These are phyloP conservation scores for Drosophila eohydei DNA, from an alignment of 2,888 invertebrate genomes.

Conservation along the genomic window DNA sequence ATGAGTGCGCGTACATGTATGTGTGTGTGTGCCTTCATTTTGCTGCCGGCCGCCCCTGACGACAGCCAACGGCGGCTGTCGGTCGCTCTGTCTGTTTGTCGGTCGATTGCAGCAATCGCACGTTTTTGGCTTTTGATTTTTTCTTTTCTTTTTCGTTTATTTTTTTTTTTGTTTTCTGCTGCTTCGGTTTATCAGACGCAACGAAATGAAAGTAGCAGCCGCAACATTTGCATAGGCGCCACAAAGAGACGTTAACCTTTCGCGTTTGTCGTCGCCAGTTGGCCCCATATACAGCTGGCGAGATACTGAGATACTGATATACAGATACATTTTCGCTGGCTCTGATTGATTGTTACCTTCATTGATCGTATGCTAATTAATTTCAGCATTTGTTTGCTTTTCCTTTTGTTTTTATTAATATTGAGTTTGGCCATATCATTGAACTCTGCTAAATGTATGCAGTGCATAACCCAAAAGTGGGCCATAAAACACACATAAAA, in stretches of 20 bases:
- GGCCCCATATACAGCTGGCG: constrained; percentile 13
- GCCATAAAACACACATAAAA: constrained; percentile 5
- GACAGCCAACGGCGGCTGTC: constrained; percentile 34
- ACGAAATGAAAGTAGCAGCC: constrained; percentile 61
- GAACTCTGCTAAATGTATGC: constrained; percentile 26
- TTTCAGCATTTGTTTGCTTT: constrained; percentile 24
- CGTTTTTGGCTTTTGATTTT: constrained; percentile 31
- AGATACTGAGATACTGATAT: constrained; percentile 7
- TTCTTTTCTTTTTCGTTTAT: not conserved
- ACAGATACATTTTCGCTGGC: constrained; percentile 13
- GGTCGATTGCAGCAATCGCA: constrained; percentile 59
- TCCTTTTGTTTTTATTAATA: constrained; percentile 1
- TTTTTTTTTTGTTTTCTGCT: not conserved
- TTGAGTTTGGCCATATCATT: constrained; percentile 30
- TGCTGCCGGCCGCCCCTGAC: constrained; percentile 36
- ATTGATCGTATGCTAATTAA: constrained; percentile 41
- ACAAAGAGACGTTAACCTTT: constrained; percentile 62
- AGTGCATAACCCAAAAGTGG: constrained; percentile 11
- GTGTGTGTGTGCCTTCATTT: constrained; percentile 3
- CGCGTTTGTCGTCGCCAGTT: constrained; percentile 48
- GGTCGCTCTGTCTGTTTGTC: constrained; percentile 7
- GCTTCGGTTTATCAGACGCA: constrained; percentile 41
- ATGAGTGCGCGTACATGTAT: constrained; percentile 1
- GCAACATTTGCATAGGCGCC: constrained; percentile 67
- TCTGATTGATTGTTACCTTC: constrained; percentile 39